Conservation (phyloP, 2,888 invertebrate genomes). For the Exocentrus adspersus region DNA sequence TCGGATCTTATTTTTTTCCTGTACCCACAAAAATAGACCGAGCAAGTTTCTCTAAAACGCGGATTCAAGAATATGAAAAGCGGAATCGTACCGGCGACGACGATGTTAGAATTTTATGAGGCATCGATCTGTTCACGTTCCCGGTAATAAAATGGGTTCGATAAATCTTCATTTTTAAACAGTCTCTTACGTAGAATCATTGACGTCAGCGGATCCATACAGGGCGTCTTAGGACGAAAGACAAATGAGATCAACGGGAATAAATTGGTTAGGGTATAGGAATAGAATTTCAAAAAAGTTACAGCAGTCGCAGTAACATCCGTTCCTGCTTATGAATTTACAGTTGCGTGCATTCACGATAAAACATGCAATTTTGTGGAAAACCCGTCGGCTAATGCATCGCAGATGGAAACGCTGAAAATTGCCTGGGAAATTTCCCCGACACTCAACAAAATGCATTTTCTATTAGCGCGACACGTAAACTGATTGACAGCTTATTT, state of each 20-base stretch:
- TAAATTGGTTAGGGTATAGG: no score
- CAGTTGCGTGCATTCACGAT: no score
- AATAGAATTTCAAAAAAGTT: no score
- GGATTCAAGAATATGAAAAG: not conserved
- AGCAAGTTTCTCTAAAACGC: constrained; percentile 1
- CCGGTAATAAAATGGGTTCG: not conserved
- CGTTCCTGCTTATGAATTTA: no score
- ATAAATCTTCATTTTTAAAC: constrained; percentile 1
- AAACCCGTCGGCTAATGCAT: not conserved
- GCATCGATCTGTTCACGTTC: not conserved
- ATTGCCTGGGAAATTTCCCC: not conserved
- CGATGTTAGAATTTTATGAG: not conserved
- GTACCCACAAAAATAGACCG: no score
- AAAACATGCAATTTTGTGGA: not conserved
- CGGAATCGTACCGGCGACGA: not conserved
- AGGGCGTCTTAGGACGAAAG: not conserved
- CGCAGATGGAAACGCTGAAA: not conserved
- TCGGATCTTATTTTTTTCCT: not conserved
- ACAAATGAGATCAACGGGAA: no score
- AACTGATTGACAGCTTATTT: no score
- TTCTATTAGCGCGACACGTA: no score
- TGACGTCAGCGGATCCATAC: not conserved
- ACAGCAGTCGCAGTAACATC: no score
- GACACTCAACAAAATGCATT: no score
- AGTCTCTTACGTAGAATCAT: constrained; percentile 3